Evolutionary conservation across 2,113 vertebrate genomes (phyloP), one percentile per base, ranked within the genome.

Genomic region (Podilymbus podiceps): DNA sequence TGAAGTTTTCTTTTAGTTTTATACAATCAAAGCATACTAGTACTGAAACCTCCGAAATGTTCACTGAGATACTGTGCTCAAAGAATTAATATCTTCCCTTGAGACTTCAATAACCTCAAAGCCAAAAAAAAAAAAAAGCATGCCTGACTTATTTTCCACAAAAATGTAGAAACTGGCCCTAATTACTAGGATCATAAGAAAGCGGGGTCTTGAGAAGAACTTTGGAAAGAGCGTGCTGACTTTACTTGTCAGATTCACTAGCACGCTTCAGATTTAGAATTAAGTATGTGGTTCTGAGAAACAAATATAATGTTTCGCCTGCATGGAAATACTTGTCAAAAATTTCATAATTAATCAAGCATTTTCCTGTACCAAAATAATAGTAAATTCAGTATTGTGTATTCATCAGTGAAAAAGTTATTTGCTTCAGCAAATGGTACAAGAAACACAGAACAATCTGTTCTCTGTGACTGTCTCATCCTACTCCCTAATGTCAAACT

Each of bases 31-130:
- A 97, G 58, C 27, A 82, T 31, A 49, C 49, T 52, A 82, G 23
- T n/a, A 69, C 69, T 73, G 74, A 89, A 89, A 85, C 42, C 30
- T 87, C 72, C 68, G 74, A 95, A 95, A 95, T 62, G 50, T 69
- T 89, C 59, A 56, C 62, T 76, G 67, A 76, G 53, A 93, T 83
- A 79, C 0, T 80, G 50, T 0, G 0, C 71, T 93, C 71, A 93
- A 89, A 91, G 81, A 95, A 82, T 24, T 91, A 85, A 15, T 85
- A 79, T 72, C 47, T 91, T 88, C 84, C 77, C 81, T 33, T 89
- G 67, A 96, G 93, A 89, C 38, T 31, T 75, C 38, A 82, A 19
- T 53, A 93, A 89, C 50, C 79, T 94, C 92, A 95, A 88, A 94
- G 75, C 27, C 42, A 52, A 40, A 35, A 72, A 42, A 68, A 69